Evolutionary conservation across 2,888 invertebrate genomes (phyloP), one percentile per base, ranked within the genome.

Genomic region (Meloe dianella): DNA sequence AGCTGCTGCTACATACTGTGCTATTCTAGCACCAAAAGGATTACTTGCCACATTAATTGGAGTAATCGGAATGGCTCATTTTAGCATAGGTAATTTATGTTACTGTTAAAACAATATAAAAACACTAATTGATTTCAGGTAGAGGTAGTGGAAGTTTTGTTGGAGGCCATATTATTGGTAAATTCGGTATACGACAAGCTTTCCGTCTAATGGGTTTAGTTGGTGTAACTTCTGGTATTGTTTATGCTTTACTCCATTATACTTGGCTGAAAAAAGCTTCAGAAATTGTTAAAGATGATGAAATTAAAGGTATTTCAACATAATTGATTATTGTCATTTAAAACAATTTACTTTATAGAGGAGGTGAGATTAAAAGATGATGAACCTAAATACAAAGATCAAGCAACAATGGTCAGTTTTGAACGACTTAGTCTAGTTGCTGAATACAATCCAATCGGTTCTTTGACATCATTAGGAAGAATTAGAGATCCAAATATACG

Each of bases 1-100:
- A 17, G 93, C 96, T 41, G 94, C 94, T 0, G 93, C 95, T 7
- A 94, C 94, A 0, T 95, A 95, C 82, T 94, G 94, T 77, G 92
- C 93, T 14, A 88, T 92, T 81, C 84, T 95, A 75, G 93, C 95
- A 1, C 95, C 96, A 0, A 91, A 92, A 80, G 93, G 90, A 77
- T 85, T 95, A 72, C 85, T 95, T 65, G 95, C 95, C 6, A 95
- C 95, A 0, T 86, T 95, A 63, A 94, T 95, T 78, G 95, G 95
- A 20, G 91, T 95, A 0, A 86, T 95, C 57, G 94, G 94, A 73
- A 94, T 95, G 89, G 90, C 95, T 2, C 94, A 95, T 84, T 95
- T 94, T 81, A 95, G 94, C 84, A 88, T 96, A 79, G 92, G 92
- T 91, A 83, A 81, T 7, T 20, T 17, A 20, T 12, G 12, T 57